Evolutionary conservation across 2,888 invertebrate genomes (phyloP), one percentile per base, ranked within the genome.

Genomic region (Cheilosia scutellata): DNA sequence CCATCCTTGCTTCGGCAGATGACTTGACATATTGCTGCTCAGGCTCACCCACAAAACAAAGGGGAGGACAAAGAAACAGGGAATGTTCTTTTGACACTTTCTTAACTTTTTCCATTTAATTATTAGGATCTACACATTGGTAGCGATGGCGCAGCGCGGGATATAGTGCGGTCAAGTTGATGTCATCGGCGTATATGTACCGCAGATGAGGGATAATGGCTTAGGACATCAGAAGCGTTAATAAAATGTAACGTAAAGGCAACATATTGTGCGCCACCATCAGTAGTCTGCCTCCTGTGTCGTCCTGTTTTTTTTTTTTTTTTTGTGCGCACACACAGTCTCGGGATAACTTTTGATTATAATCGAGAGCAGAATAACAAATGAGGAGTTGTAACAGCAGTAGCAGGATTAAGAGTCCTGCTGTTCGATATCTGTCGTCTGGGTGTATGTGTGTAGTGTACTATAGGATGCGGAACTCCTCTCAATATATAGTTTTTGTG

Each of bases 271-370:
- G 55, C 62, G 71, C 58, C 25, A 62, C 65, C 47, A 47, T 20
- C 47, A 47, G 47, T 5, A 44, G 71, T 60, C 40, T 60, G 49
- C 68, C 77, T 68, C 63, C 68, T 53, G 40, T 31, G 40, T 47
- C 60, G 53, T 55, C 55, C 31, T 44, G 40, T 6, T 70, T 47
- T 33, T 68, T 31, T 27, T 42, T 63, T 37, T 53, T 53, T 37
- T 11, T 27, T 13, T 29, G 5, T 37, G 40, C 60, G 37, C 71
- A 63, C 66, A 71, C 71, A 68, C 66, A 71, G 53, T 77, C 82
- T 77, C 65, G 57, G 82, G 89, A 90, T 91, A 91, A 90, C 90
- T 91, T 91, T 91, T 90, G 91, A 91, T 91, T 90, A 91, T 90
- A 89, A 89, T 88, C 90, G 89, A 90, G 91, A 89, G 88, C 83